Evolutionary conservation across 2,888 invertebrate genomes (phyloP).

Genomic region (Dermolepida albohirtum): DNA sequence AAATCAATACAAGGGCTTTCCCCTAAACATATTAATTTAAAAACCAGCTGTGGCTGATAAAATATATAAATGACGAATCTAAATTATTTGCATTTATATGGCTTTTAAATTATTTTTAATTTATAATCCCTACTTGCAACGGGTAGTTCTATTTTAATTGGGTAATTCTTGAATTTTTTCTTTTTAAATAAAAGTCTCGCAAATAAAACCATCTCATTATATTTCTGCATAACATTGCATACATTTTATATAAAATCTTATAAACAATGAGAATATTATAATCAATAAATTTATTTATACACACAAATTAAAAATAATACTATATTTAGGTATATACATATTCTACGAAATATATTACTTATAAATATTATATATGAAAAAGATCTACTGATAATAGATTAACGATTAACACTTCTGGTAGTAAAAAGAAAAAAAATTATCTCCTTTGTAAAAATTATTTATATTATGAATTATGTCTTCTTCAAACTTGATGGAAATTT

Average conservation of each 20-base stretch:
- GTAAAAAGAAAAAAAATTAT: constrained; percentile 4
- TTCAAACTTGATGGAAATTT: constrained; percentile 27
- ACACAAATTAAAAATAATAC: constrained; percentile 10
- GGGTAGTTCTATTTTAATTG: too few relatives aligned
- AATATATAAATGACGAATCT: too few relatives aligned
- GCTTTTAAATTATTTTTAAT: too few relatives aligned
- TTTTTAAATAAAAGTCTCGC: background rate
- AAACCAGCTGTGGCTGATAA: too few relatives aligned
- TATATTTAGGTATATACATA: constrained; percentile 5
- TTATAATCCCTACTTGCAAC: too few relatives aligned
- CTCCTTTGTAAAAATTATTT: constrained; percentile 8
- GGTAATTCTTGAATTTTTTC: too few relatives aligned
- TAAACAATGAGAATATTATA: constrained; percentile 24
- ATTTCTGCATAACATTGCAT: constrained; percentile 24
- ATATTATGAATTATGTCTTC: constrained; percentile 1
- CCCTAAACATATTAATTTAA: too few relatives aligned
- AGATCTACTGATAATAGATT: constrained; percentile 12
- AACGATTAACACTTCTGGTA: constrained; percentile 6
- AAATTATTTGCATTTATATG: too few relatives aligned
- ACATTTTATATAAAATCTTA: constrained; percentile 28
- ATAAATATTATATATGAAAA: constrained; percentile 11
- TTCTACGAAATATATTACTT: constrained; percentile 11
- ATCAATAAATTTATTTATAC: constrained; percentile 14
- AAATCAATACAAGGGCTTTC: too few relatives aligned
- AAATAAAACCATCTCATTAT: constrained; percentile 9